phyloP scores from a whole-genome alignment of 2,113 vertebrate genomes.

The Petaurus breviceps region DNA sequence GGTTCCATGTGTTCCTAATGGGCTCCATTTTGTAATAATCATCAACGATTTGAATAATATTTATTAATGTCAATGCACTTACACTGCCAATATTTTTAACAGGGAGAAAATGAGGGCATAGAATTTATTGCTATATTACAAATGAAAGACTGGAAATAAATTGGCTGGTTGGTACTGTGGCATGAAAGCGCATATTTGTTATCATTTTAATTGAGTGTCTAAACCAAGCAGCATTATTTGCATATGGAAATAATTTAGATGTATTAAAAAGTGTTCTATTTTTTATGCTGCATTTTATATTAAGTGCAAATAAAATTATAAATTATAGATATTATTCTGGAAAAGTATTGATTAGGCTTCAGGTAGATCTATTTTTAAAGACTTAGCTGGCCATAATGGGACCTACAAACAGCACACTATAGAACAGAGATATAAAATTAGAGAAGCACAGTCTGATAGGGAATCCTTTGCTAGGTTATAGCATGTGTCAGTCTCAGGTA shows the following conservation, averaged over 20 bases:
- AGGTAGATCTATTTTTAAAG: neutral
- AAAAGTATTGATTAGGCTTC: constrained; percentile 47
- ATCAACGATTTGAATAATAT: constrained; percentile 11
- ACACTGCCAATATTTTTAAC: constrained; percentile 7
- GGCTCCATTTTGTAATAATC: constrained; percentile 25
- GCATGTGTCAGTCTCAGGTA: neutral
- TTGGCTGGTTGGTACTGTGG: neutral
- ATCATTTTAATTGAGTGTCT: constrained; percentile 28
- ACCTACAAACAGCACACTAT: neutral
- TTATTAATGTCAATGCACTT: constrained; percentile 6
- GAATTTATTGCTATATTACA: neutral
- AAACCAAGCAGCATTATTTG: constrained; percentile 50
- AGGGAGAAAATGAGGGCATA: constrained; percentile 23
- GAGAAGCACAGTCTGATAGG: neutral
- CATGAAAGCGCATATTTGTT: constrained; percentile 31
- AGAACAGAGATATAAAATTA: neutral
- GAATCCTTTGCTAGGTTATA: neutral
- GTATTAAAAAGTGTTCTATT: constrained; percentile 30
- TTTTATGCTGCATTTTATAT: constrained; percentile 2
- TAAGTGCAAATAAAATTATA: constrained; percentile 27
- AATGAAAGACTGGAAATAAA: neutral
- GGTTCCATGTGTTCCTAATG: constrained; percentile 23
- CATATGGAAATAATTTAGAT: constrained; percentile 53
- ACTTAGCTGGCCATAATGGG: neutral
- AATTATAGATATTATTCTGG: constrained; percentile 37